Conservation (phyloP, 2,888 invertebrate species). For the Morpho achilles region DNA sequence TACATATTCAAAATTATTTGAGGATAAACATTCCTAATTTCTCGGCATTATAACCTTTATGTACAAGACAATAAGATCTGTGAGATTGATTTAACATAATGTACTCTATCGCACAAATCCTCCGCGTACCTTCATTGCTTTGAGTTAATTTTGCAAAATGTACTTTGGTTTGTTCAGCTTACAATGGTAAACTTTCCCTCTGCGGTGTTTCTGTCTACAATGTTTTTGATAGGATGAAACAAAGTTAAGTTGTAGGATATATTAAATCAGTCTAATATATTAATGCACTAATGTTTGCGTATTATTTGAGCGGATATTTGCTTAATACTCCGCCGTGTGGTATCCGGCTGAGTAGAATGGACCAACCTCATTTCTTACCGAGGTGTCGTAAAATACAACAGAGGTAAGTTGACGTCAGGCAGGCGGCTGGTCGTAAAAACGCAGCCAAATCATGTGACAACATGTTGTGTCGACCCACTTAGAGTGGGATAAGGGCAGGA, state of each 20-base stretch:
- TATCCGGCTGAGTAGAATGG: too few species aligned
- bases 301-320: too few species aligned
- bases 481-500: too few species aligned
- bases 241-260: background rate
- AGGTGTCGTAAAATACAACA: too few species aligned
- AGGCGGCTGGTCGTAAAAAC: too few species aligned
- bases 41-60: conserved; percentile 24
- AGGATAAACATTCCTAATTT: conserved; percentile 22
- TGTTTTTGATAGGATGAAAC: conserved; percentile 19
- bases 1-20: conserved; percentile 53
- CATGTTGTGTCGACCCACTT: too few species aligned
- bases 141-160: conserved; percentile 29
- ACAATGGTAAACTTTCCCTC: conserved; percentile 21
- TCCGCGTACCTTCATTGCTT: conserved; percentile 17
- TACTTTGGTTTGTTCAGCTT: conserved; percentile 22
- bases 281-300: too few species aligned
- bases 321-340: too few species aligned
- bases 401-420: too few species aligned
- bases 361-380: too few species aligned
- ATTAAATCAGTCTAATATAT: too few species aligned
- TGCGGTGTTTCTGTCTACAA: conserved; percentile 20
- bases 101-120: conserved; percentile 15
- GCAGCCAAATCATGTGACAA: too few species aligned
- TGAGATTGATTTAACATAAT: conserved; percentile 5
- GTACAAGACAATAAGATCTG: conserved; percentile 9